Conservation (phyloP, 2,888 invertebrate genomes). For the Cerceris rybyensis region DNA sequence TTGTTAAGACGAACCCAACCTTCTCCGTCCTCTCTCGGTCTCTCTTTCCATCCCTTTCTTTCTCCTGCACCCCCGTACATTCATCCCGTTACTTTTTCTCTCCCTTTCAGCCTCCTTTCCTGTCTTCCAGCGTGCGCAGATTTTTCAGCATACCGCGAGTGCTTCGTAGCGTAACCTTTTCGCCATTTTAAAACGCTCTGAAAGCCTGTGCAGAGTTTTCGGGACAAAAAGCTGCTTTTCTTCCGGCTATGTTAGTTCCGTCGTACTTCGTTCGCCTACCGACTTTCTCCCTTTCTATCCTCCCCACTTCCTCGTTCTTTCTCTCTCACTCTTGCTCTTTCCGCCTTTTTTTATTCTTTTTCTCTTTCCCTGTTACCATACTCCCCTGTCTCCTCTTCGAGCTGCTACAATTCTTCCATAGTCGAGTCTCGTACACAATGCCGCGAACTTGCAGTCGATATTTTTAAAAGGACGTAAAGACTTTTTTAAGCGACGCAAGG, state of each 20-base stretch:
- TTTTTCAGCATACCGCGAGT: conserved; percentile 58
- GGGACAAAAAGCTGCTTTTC: conserved; percentile 66
- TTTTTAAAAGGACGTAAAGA: conserved; percentile 48
- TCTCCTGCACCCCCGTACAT: conserved; percentile 23
- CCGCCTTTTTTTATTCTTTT: background rate
- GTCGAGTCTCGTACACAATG: conserved; percentile 23
- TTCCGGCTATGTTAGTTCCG: conserved; percentile 54
- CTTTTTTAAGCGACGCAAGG: conserved; percentile 23
- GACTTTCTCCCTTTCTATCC: conserved; percentile 21
- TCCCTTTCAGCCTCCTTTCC: conserved; percentile 39
- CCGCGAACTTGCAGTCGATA: conserved; percentile 23
- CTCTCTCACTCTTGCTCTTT: no score
- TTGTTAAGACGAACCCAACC: conserved; percentile 60
- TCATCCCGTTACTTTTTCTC: conserved; percentile 32
- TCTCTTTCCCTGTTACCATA: conserved; percentile 6
- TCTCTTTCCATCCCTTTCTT: conserved; percentile 10
- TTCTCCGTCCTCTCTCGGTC: conserved; percentile 40
- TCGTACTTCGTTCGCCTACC: conserved; percentile 49
- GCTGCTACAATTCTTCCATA: conserved; percentile 31
- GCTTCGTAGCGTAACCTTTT: conserved; percentile 69
- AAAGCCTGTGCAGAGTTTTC: conserved; percentile 68
- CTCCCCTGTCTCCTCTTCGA: background rate
- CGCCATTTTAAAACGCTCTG: conserved; percentile 70
- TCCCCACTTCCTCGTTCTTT: background rate
- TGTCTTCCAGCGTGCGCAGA: conserved; percentile 58